phyloP scores from a whole-genome alignment of 2,888 invertebrate genomes.

The Agrochola lota region DNA sequence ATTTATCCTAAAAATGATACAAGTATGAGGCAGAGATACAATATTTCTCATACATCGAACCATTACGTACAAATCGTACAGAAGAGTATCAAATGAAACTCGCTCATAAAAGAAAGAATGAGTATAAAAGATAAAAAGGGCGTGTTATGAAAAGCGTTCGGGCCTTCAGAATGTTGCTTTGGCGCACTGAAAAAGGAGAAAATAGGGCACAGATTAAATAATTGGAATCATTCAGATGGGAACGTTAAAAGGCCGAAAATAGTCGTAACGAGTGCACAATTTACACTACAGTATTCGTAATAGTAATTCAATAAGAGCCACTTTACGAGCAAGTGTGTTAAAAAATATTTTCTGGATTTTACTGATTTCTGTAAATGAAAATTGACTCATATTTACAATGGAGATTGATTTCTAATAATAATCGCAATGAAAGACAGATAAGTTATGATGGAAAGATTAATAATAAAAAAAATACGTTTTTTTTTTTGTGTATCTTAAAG shows the following conservation, averaged over 20 bases:
- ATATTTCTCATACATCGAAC: conserved; percentile 54
- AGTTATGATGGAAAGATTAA: not conserved
- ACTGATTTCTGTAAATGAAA: not conserved
- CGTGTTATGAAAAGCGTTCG: conserved; percentile 79
- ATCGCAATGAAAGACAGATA: not conserved
- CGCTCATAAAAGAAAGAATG: conserved; percentile 70
- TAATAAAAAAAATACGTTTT: not conserved
- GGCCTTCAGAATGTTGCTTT: conserved; percentile 75
- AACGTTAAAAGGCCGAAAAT: not conserved
- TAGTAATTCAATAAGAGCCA: no score
- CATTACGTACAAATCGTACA: conserved; percentile 69
- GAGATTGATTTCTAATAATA: not conserved
- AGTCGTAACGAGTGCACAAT: no score
- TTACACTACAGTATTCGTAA: no score
- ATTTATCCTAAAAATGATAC: not conserved
- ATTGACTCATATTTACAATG: not conserved
- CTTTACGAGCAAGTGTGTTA: no score
- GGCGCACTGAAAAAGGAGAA: conserved; percentile 70
- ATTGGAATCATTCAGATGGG: conserved; percentile 44
- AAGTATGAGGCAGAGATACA: conserved; percentile 19
- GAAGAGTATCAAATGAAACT: conserved; percentile 75
- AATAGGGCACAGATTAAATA: conserved; percentile 68
- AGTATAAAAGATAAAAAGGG: conserved; percentile 78
- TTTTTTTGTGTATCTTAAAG: not conserved
- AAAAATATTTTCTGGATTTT: not conserved